Conservation (phyloP, 2,888 invertebrate genomes). For the Busseola fusca region DNA sequence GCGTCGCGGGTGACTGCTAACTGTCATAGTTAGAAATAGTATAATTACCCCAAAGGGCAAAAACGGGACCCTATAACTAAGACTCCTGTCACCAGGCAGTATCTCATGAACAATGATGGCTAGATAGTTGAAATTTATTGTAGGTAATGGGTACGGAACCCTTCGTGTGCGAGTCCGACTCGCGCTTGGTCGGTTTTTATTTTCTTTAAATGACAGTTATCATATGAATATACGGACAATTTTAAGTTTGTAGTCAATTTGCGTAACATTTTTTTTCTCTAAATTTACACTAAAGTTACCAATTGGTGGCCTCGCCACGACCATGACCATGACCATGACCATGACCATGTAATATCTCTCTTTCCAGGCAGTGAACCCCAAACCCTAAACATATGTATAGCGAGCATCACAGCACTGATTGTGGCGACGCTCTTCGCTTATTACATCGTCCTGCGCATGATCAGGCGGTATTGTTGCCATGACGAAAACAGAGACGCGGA, state of each 20-base stretch:
- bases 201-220: too few relatives aligned
- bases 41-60: too few relatives aligned
- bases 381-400: slow-evolving; percentile 82
- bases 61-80: too few relatives aligned
- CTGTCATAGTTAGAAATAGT: too few relatives aligned
- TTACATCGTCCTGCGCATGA: slow-evolving; percentile 76
- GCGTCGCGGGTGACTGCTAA: too few relatives aligned
- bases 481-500: slow-evolving; percentile 68
- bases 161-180: too few relatives aligned
- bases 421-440: slow-evolving; percentile 82
- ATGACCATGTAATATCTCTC: slow-evolving; percentile 1
- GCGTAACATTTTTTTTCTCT: background rate
- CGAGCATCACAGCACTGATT: slow-evolving; percentile 80
- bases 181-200: too few relatives aligned
- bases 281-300: background rate
- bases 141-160: too few relatives aligned
- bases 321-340: slow-evolving; percentile 18
- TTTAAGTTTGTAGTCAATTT: background rate
- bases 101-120: too few relatives aligned
- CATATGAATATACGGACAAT: too few relatives aligned
- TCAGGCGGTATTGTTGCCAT: slow-evolving; percentile 80
- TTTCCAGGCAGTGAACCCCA: slow-evolving; percentile 76
- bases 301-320: slow-evolving; percentile 4
- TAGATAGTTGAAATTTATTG: too few relatives aligned
- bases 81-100: too few relatives aligned